Evolutionary conservation across 1,140 invertebrate species (phyloP), one percentile per base, ranked within the genome.

Genomic region (Oryctes rhinoceros): DNA sequence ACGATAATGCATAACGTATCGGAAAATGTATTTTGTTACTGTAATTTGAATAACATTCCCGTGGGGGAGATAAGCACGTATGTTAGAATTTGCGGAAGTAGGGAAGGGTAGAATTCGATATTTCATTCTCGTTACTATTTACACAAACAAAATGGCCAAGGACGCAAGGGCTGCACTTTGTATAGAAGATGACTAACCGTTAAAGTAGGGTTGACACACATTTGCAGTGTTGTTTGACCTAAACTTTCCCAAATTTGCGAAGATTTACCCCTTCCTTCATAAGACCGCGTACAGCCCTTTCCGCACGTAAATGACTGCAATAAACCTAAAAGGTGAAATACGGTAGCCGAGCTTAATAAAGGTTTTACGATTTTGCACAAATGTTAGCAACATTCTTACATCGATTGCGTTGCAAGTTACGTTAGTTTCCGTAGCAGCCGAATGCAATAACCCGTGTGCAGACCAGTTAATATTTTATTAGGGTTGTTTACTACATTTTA

Each of bases 181-280:
- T 20, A 59, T 59, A 59, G 53, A 18, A 18, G 53, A n/a, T 59
- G 53, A 59, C 53, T 59, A 59, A 59, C 53, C 6, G 53, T 59
- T 59, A n/a, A 59, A 59, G 53, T 59, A 18, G 49, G 49, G 49
- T 59, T 59, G 53, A 59, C 53, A 59, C n/a, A 59, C 53, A 59
- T 59, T 59, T 18, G 53, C 53, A 53, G 13, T 7, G 15, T 18
- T 59, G 53, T n/a, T 6, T 59, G 53, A n/a, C 53, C 15, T 59
- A 59, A 18, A 59, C 53, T 59, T 59, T 59, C 53, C 53, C 18
- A n/a, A 59, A 59, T 59, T 53, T 53, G 49, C 49, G 49, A 15
- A 59, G 53, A 59, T 59, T 59, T 59, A 59, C 53, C 53, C 53
- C 15, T 59, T 59, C 53, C 15, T n/a, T 59, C 53, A 30, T 30